Base-by-base conservation (phyloP, 2,888 invertebrate genomes). In the Achlya flavicornis region DNA sequence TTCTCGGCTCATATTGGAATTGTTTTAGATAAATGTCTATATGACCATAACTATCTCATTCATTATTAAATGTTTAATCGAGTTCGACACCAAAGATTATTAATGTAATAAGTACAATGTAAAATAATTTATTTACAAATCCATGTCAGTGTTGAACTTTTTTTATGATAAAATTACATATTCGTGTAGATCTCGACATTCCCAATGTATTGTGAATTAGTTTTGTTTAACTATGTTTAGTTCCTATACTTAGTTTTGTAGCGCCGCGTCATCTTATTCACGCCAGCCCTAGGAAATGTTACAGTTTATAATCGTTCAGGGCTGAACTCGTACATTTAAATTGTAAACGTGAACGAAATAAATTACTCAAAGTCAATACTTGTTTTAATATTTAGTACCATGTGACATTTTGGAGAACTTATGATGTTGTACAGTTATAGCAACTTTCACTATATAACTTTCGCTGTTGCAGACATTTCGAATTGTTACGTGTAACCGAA, bases 11-110 rank as follows among this genome's bases (percentile, higher is more conserved):
- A 73, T 74, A 66, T 73, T 70, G 74, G 71, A 76, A 73, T 74
- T 66, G 76, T 77, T 73, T 12, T 75, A 71, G 71, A 71, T 75
- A 68, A 57, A 73, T 72, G 71, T 74, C 70, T 71, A 63, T 68
- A 67, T 66, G 76, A 79, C 79, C 78, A 61, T 69, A 75, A 72
- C 76, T 80, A 81, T 83, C 78, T 80, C 78, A 78, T 75, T 66
- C 70, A 72, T 35, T 66, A 66, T 67, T 74, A 75, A 35, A 69
- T 68, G 72, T 75, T 72, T 72, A 73, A 74, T 79, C 80, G 78
- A 80, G 84, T 84, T 83, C 79, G 90, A 86, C 92, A 88, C 93
- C 93, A 93, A 93, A 93, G 93, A 92, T 81, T 83, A 71, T 86
- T 89, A 81, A 82, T 84, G 19, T 48, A 58, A 33, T 35, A 61